Evolutionary conservation across 2,797 vertebrate species (phyloP).

Genomic region (Dromococcyx pavoninus): DNA sequence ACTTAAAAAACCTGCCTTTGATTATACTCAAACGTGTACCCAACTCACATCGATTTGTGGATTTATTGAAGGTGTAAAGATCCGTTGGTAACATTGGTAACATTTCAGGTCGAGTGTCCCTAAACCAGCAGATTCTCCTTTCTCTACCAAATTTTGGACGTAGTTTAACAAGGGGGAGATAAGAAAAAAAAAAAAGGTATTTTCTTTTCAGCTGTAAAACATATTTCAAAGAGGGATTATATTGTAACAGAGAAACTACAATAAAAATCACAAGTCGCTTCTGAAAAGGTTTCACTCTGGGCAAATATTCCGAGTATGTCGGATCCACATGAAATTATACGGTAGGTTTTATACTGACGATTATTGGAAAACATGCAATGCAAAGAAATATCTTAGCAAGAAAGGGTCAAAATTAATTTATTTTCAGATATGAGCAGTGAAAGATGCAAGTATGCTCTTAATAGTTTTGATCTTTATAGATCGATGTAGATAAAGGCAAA

Average conservation of each 20-base stretch:
- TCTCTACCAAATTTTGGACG: constrained; percentile 14
- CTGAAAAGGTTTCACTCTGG: not conserved
- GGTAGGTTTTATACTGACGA: not conserved
- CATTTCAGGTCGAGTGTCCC: not conserved
- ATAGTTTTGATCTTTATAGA: not conserved
- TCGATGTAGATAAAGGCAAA: not conserved
- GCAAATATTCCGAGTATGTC: not conserved
- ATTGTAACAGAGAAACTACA: not conserved
- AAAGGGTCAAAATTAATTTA: not conserved
- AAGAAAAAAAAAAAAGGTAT: not conserved
- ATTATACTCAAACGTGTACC: not conserved
- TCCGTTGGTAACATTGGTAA: not conserved
- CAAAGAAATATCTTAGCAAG: not conserved
- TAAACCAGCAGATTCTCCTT: not conserved
- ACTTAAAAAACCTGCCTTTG: not conserved
- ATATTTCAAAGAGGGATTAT: not conserved
- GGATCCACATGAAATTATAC: not conserved
- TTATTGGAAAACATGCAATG: not conserved
- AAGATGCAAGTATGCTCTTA: not conserved
- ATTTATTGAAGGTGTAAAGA: not conserved
- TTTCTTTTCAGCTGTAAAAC: constrained; percentile 20
- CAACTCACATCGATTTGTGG: not conserved
- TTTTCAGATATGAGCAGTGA: not conserved
- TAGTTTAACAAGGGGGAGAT: not conserved
- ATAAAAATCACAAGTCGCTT: constrained; percentile 4